Conservation (phyloP, 2,113 vertebrate species). For the Rhipidura dahli region DNA sequence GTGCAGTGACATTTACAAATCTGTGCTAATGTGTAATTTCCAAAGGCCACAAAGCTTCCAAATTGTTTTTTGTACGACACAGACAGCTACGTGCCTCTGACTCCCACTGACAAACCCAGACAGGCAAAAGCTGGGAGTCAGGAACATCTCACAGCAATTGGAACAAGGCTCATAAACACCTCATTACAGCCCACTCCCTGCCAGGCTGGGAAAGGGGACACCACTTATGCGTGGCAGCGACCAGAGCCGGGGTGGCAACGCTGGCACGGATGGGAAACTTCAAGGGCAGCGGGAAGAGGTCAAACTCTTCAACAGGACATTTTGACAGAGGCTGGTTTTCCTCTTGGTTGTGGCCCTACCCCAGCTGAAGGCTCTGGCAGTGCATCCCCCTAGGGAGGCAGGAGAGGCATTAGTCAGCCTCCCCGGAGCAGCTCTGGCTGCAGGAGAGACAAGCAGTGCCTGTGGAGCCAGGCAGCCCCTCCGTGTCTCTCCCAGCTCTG, state of each 20-base stretch:
- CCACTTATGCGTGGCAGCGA: neutral
- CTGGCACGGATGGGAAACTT: fast-evolving
- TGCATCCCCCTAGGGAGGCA: neutral
- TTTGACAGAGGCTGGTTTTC: neutral
- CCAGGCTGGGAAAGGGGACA: neutral
- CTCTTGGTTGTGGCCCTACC: neutral
- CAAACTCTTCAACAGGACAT: neutral
- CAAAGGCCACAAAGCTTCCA: neutral
- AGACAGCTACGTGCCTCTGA: neutral
- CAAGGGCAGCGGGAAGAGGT: neutral
- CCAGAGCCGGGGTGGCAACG: neutral
- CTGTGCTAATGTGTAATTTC: neutral
- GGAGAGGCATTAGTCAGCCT: neutral
- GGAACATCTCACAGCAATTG: neutral
- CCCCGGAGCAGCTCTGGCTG: neutral
- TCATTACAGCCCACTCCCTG: slow-evolving; percentile 20
- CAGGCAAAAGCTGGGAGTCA: neutral
- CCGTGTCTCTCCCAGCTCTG: neutral
- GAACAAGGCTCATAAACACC: slow-evolving; percentile 17
- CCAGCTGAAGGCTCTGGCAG: neutral
- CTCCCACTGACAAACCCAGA: neutral
- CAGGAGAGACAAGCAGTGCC: neutral
- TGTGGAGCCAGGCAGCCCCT: neutral
- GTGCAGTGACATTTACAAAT: neutral
- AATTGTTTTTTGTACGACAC: neutral